Conservation (phyloP, 1,140 invertebrate genomes). For the Caenorhabditis briggsae region DNA sequence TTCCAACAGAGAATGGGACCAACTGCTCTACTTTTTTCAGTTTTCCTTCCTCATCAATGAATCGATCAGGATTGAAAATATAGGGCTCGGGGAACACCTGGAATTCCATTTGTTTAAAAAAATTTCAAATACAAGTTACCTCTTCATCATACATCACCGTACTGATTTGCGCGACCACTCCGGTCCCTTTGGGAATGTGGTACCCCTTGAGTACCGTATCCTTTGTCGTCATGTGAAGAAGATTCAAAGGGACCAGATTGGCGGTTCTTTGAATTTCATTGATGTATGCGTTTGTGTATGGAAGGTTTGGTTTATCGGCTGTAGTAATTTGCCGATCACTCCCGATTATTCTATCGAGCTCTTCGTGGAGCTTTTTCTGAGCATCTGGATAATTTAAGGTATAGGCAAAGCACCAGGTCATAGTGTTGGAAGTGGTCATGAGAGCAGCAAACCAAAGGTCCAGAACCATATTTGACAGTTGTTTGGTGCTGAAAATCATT, state of each 20-base stretch:
- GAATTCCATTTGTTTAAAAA: background rate
- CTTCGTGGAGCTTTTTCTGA: slow-evolving; percentile 67
- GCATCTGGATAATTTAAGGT: slow-evolving; percentile 65
- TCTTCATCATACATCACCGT: slow-evolving; percentile 46
- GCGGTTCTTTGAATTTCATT: slow-evolving; percentile 62
- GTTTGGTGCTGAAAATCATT: slow-evolving; percentile 19
- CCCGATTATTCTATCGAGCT: slow-evolving; percentile 66
- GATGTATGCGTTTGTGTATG: slow-evolving; percentile 58
- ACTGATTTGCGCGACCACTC: slow-evolving; percentile 26
- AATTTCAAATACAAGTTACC: background rate
- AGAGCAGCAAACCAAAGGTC: slow-evolving; percentile 65
- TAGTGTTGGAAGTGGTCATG: slow-evolving; percentile 51
- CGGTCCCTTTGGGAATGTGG: slow-evolving; percentile 35
- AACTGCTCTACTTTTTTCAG: slow-evolving; percentile 88
- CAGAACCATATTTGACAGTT: slow-evolving; percentile 59
- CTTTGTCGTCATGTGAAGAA: slow-evolving; percentile 59
- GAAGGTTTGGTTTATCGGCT: slow-evolving; percentile 54
- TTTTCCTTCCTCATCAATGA: slow-evolving; percentile 84
- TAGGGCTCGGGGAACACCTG: slow-evolving; percentile 88
- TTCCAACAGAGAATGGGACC: slow-evolving; percentile 89
- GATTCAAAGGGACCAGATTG: slow-evolving; percentile 61
- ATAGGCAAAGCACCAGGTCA: slow-evolving; percentile 57
- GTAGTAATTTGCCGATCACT: slow-evolving; percentile 49
- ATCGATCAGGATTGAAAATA: slow-evolving; percentile 86
- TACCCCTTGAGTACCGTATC: slow-evolving; percentile 86